Conservation (phyloP, 1,140 invertebrate genomes). For the Laupala kohalensis region DNA sequence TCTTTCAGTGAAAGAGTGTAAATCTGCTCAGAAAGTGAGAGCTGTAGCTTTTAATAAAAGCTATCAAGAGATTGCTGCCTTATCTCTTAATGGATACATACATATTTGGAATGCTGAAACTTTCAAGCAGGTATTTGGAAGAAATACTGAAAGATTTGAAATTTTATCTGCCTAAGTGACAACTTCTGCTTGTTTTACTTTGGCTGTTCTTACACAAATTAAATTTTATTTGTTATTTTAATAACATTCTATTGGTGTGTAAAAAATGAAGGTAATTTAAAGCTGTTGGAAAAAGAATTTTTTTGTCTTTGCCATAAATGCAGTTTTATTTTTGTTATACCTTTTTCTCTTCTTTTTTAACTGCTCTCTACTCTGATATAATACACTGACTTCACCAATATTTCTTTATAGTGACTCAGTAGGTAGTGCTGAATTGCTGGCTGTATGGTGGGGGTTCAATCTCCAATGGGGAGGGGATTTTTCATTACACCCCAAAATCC, state of each 20-base stretch:
- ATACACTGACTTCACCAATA: too few species aligned
- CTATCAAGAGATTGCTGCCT: conserved; percentile 77
- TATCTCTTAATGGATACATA: conserved; percentile 77
- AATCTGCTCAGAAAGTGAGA: conserved; percentile 62
- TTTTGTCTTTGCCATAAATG: too few species aligned
- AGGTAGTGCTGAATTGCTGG: too few species aligned
- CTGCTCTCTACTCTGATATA: too few species aligned
- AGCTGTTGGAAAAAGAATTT: too few species aligned
- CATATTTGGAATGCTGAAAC: conserved; percentile 86
- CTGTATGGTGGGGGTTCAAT: too few species aligned
- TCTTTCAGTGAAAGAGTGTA: conserved; percentile 58
- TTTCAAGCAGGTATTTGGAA: conserved; percentile 47
- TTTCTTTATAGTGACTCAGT: too few species aligned
- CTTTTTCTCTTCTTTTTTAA: too few species aligned
- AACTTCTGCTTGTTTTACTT: not conserved
- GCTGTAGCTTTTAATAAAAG: conserved; percentile 76
- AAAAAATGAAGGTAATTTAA: not conserved
- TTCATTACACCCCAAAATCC: too few species aligned
- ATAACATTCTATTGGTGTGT: not conserved
- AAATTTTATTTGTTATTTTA: not conserved
- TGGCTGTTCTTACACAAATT: not conserved
- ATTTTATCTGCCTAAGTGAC: not conserved
- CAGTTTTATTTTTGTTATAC: too few species aligned
- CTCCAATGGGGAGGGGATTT: too few species aligned
- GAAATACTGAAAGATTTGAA: not conserved